Conservation (phyloP, 2,797 vertebrate species). For the Epinephelus malabaricus region DNA sequence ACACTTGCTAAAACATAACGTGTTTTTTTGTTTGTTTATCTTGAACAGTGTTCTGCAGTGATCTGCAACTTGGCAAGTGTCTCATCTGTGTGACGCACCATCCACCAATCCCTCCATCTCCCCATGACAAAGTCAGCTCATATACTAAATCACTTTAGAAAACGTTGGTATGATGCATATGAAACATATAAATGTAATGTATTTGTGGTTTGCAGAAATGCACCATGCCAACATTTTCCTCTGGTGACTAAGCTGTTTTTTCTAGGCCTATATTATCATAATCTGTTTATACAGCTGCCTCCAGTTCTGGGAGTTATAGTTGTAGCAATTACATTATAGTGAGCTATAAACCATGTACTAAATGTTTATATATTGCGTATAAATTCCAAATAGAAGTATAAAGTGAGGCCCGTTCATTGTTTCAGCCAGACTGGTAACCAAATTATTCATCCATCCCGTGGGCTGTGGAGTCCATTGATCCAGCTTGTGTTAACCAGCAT, state of each 20-base stretch:
- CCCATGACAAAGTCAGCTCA: too few relatives aligned
- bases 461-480: conserved; percentile 61
- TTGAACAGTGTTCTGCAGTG: too few relatives aligned
- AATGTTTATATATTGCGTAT: background rate
- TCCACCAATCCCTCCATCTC: too few relatives aligned
- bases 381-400: background rate
- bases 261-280: background rate
- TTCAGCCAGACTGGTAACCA: conserved; percentile 31
- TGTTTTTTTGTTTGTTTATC: too few relatives aligned
- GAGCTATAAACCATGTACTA: background rate
- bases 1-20: too few relatives aligned
- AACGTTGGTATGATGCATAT: too few relatives aligned
- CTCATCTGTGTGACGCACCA: too few relatives aligned
- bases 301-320: background rate
- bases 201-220: too few relatives aligned
- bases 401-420: conserved; percentile 25
- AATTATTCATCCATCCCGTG: conserved; percentile 51
- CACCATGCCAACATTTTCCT: too few relatives aligned
- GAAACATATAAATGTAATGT: too few relatives aligned
- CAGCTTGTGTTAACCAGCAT: conserved; percentile 63
- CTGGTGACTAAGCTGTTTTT: background rate
- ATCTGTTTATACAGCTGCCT: background rate
- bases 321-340: background rate
- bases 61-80: too few relatives aligned
- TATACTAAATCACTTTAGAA: too few relatives aligned